Evolutionary conservation across 2,113 vertebrate species (phyloP).

Genomic region (Poeciliopsis turrubarensis): DNA sequence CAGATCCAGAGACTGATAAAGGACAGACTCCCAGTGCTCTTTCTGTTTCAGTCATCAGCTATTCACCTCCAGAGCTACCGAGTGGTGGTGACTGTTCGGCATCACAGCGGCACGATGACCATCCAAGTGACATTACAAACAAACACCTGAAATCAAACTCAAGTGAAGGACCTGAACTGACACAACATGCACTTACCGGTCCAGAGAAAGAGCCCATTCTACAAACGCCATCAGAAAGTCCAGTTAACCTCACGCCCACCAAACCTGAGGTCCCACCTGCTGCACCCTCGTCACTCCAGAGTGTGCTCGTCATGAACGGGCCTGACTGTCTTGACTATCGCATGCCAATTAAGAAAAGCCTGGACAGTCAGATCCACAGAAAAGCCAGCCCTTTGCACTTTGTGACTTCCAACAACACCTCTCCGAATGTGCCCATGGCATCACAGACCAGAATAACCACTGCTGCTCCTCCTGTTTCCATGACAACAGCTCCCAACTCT

Average conservation of each 20-base stretch:
- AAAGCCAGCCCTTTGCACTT: slow-evolving; percentile 67
- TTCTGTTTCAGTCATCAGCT: slow-evolving; percentile 83
- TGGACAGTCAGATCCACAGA: slow-evolving; percentile 66
- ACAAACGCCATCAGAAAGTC: slow-evolving; percentile 42
- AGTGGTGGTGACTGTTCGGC: slow-evolving; percentile 32
- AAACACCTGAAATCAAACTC: slow-evolving; percentile 53
- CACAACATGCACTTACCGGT: slow-evolving; percentile 26
- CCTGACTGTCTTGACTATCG: slow-evolving; percentile 80
- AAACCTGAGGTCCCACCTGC: slow-evolving; percentile 56
- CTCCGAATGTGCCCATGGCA: slow-evolving; percentile 59
- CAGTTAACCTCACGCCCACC: slow-evolving; percentile 57
- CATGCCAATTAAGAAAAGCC: slow-evolving; percentile 72
- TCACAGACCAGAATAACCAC: slow-evolving; percentile 73
- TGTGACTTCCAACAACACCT: slow-evolving; percentile 56
- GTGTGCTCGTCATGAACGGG: slow-evolving; percentile 80
- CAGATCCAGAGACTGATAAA: slow-evolving; percentile 55
- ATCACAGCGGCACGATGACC: slow-evolving; percentile 35
- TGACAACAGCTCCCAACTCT: slow-evolving; percentile 71
- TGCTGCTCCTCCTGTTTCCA: slow-evolving; percentile 70
- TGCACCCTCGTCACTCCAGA: slow-evolving; percentile 65
- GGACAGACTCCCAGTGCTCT: slow-evolving; percentile 62
- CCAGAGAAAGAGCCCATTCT: slow-evolving; percentile 51
- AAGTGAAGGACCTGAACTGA: slow-evolving; percentile 43
- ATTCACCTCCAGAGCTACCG: slow-evolving; percentile 63
- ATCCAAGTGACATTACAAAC: slow-evolving; percentile 31